Percentiles rank a stretch among this genome's conserved stretches.
These are phyloP conservation scores for Aspiorhynchus laticeps DNA, from an alignment of 2,113 vertebrate genomes.

Conservation along the genomic window DNA sequence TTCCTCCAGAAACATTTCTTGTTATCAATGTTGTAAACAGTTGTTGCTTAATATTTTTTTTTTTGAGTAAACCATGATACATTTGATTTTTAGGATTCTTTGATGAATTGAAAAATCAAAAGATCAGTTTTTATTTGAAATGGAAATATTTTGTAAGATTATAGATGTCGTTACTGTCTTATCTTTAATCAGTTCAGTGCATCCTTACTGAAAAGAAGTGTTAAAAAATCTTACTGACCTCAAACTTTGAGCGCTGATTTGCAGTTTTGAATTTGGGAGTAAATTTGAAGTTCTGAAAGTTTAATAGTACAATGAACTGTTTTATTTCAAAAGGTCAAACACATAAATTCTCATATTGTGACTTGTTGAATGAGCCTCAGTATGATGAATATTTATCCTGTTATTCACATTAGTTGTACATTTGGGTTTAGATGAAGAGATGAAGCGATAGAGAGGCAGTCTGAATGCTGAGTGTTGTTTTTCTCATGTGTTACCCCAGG, in stretches of 20 bases:
- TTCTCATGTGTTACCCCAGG: neutral
- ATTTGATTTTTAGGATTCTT: neutral
- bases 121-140: neutral
- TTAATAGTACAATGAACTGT: neutral
- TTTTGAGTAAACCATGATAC: neutral
- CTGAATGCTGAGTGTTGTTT: neutral
- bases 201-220: neutral
- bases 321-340: conserved; percentile 7
- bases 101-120: neutral
- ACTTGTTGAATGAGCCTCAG: neutral
- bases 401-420: neutral
- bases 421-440: neutral
- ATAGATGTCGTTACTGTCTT: neutral
- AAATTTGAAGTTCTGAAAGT: neutral
- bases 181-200: neutral
- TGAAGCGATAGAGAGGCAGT: neutral
- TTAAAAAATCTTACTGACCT: too few relatives aligned
- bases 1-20: neutral
- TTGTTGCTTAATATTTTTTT: too few relatives aligned
- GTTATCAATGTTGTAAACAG: neutral
- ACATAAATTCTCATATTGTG: neutral
- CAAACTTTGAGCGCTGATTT: too few relatives aligned
- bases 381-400: neutral
- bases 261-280: neutral
- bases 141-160: neutral